These are phyloP conservation scores for Grantiella picta DNA, from an alignment of 2,113 vertebrate species.

Conservation along the genomic window DNA sequence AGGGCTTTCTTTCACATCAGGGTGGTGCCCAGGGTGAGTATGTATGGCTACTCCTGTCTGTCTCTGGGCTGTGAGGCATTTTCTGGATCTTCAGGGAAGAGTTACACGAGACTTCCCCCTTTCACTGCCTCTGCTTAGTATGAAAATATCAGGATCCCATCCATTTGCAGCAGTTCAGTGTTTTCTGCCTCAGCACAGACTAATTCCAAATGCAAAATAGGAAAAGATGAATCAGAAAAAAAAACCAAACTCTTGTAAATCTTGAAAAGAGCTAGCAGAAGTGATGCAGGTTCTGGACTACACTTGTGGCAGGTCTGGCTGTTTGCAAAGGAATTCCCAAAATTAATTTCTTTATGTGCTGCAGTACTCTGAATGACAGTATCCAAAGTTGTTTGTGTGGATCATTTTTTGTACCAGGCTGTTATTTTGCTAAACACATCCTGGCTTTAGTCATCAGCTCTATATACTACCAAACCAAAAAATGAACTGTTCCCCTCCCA, in stretches of 20 bases:
- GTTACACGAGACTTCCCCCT: background rate
- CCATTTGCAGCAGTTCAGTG: accelerated
- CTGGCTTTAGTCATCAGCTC: background rate
- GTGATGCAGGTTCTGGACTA: background rate
- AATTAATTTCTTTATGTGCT: background rate
- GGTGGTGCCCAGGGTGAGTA: background rate
- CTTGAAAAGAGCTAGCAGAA: background rate
- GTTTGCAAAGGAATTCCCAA: background rate
- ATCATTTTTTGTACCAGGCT: background rate
- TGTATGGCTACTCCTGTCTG: accelerated
- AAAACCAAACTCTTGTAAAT: background rate
- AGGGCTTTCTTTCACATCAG: background rate
- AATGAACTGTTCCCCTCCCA: background rate
- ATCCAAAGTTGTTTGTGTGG: background rate
- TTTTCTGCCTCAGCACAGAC: background rate
- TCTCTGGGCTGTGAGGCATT: background rate
- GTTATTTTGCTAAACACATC: background rate
- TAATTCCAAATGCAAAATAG: background rate
- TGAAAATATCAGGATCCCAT: background rate
- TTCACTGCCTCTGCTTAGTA: background rate
- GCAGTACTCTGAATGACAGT: background rate
- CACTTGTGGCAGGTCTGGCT: background rate
- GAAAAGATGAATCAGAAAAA: background rate
- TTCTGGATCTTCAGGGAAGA: background rate
- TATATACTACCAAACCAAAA: background rate